phyloP scores from a whole-genome alignment of 2,113 vertebrate species.

The Ursus arctos region DNA sequence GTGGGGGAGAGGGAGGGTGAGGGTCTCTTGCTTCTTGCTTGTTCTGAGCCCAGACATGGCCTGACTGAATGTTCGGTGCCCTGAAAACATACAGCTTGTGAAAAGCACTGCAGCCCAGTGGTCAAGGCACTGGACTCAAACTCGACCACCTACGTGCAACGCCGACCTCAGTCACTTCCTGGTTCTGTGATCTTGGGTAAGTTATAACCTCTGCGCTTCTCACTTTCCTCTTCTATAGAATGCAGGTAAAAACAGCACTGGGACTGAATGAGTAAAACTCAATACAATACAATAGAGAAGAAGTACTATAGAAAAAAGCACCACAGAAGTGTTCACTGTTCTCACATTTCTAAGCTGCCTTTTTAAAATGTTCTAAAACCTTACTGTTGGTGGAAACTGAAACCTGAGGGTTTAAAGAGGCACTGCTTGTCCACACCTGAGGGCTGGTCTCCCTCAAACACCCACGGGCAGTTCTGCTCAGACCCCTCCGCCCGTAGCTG shows the following conservation, averaged over 20 bases:
- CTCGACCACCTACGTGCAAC: background rate
- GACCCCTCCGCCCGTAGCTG: background rate
- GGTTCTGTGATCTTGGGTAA: background rate
- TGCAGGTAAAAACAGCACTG: background rate
- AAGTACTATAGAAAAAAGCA: background rate
- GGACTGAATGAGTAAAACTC: background rate
- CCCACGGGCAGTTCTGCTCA: background rate
- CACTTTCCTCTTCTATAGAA: background rate
- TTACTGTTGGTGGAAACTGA: too few relatives aligned
- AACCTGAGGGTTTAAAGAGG: background rate
- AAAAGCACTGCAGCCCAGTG: background rate
- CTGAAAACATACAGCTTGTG: background rate
- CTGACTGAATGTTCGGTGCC: background rate
- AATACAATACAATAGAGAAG: background rate
- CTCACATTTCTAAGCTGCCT: background rate
- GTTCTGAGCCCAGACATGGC: background rate
- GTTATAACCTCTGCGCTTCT: background rate
- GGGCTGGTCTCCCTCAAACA: background rate
- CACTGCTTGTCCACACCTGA: background rate
- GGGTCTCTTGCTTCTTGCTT: background rate
- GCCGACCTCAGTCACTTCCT: background rate
- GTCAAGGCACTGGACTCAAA: background rate
- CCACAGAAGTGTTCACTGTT: background rate
- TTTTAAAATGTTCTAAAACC: background rate
- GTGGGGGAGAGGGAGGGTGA: fast-evolving